phyloP scores from a whole-genome alignment of 2,888 invertebrate genomes.

The Nematopogon swammerdamellus region DNA sequence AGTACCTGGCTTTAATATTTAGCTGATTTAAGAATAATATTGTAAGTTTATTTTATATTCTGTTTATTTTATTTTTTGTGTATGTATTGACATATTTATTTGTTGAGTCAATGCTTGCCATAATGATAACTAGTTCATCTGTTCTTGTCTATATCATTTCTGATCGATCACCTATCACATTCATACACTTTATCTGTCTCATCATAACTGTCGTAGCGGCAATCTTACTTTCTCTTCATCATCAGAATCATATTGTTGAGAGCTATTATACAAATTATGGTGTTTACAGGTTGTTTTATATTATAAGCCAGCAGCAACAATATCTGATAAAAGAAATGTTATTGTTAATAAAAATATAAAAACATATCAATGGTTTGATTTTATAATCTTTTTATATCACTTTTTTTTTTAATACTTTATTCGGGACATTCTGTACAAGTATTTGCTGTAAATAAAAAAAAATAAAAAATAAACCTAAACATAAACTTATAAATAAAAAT shows the following conservation, averaged over 20 bases:
- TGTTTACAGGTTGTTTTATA: not conserved
- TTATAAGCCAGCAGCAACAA: too few species aligned
- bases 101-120: not conserved
- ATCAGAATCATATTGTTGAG: not conserved
- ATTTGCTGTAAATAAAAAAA: too few species aligned
- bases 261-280: too few species aligned
- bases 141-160: not conserved
- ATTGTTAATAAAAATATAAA: not conserved
- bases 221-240: not conserved
- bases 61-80: conserved; percentile 17
- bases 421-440: too few species aligned
- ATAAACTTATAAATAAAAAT: too few species aligned
- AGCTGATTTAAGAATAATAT: not conserved
- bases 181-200: not conserved
- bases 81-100: conserved; percentile 5
- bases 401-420: too few species aligned
- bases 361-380: not conserved
- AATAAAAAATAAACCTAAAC: too few species aligned
- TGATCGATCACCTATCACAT: not conserved
- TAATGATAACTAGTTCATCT: not conserved
- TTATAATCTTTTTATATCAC: too few species aligned
- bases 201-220: not conserved
- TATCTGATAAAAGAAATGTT: not conserved
- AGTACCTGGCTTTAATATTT: conserved; percentile 44
- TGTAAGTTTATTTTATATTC: too few species aligned